Evolutionary conservation across 2,113 vertebrate genomes (phyloP), one percentile per base, ranked within the genome.

Genomic region (Ailurus styani): DNA sequence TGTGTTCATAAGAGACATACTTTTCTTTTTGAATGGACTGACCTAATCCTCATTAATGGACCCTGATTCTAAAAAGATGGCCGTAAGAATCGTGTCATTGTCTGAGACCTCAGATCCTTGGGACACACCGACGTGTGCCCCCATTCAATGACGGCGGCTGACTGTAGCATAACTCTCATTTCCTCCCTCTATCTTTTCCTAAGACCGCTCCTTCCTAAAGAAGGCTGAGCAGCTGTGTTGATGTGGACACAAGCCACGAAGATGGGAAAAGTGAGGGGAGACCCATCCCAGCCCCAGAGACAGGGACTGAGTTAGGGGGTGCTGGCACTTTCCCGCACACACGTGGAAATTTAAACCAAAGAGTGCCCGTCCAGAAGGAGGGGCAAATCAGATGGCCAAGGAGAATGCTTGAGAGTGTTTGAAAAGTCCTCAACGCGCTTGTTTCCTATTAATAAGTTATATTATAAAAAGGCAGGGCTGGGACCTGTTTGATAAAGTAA

Each of bases 41-140:
- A 70, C 66, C 42, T 72, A 50, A 42, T 91, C 68, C 40, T 86
- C 2, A 1, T 72, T 45, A 82, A 84, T 50, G 15, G 50, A 6
- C 8, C 47, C 83, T 62, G 12, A 91, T 95, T 86, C 45, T 85
- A 29, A 73, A 93, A 92, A 66, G 31, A 25, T 72, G 52, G 8
- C 21, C 31, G 47, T 62, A 42, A 45, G 31, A 50, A 25, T 81
- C 11, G 9, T 57, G 34, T 40, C 31, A 31, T 73, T 81, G 77
- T 52, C 42, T 27, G 13, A 78, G 70, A 88, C 25, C 70, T 66
- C 37, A 73, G 45, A 57, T 27, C 37, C 60, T 3, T 2, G 45
- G 57, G 72, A 11, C 45, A 42, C 40, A 25, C 2, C 0, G 1
- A 11, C 0, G 5, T 34, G 29, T 11, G 29, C 64, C 17, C 50